These are phyloP conservation scores for Azorinus chamasolen DNA, from an alignment of 2,888 invertebrate genomes.

Conservation along the genomic window DNA sequence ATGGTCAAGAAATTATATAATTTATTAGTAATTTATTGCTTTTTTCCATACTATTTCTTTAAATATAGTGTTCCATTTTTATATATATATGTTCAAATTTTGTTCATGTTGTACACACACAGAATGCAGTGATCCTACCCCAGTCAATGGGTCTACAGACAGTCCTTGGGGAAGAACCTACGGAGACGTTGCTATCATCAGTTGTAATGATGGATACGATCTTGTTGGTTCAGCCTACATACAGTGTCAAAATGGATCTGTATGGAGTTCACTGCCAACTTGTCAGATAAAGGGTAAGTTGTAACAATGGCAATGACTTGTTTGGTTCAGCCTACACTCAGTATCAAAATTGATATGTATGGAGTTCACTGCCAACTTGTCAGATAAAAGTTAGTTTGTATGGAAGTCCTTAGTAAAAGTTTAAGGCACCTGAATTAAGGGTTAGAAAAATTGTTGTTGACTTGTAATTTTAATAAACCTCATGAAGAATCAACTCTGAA, in stretches of 20 bases:
- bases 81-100: no score
- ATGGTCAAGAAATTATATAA: no score
- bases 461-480: no score
- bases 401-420: no score
- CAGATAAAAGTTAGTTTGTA: slow-evolving; percentile 2
- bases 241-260: slow-evolving; percentile 3
- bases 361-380: slow-evolving; percentile 8
- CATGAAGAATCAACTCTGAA: no score
- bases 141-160: not conserved
- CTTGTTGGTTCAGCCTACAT: slow-evolving; percentile 8
- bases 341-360: slow-evolving; percentile 3
- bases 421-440: no score
- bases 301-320: slow-evolving; percentile 1
- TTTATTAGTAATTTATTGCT: no score
- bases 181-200: slow-evolving; percentile 1
- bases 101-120: no score
- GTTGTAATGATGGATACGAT: slow-evolving; percentile 22
- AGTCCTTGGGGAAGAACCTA: slow-evolving; percentile 9
- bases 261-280: slow-evolving; percentile 13
- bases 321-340: not conserved
- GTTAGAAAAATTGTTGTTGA: no score
- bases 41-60: no score
- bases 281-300: slow-evolving; percentile 20
- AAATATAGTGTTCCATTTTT: no score
- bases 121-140: slow-evolving; percentile 22